Base-by-base conservation (phyloP, 2,888 invertebrate genomes). In the Pecten maximus region DNA sequence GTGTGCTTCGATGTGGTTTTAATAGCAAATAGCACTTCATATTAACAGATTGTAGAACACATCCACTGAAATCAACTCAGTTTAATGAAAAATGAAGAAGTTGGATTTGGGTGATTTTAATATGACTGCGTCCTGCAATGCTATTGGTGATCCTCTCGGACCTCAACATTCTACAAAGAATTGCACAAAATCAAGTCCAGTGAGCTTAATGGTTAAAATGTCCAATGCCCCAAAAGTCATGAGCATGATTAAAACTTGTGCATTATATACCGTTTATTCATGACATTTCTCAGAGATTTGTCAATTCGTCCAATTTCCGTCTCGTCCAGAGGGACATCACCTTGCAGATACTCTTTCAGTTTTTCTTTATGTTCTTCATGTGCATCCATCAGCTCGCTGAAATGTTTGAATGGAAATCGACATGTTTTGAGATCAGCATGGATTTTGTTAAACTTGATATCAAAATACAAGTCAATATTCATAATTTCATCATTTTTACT, bases 241-340 rank as follows among this genome's bases (percentile, higher is more conserved):
- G 60, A 2, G 12, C 2, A 15, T 28, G 74, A 74, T 88, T 86
- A 90, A 86, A 90, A 90, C 40, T 90, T 91, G 28, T 90, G 89
- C 91, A 92, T 91, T 2, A 92, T 87, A 48, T 90, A 90, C 60
- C 91, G 44, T 74, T 89, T 92, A 54, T 90, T 91, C 93, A 94
- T 94, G 40, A 94, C 92, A 88, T 92, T 93, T 87, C 93, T 87
- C 35, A 94, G 28, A 35, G 93, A 91, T 89, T 91, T 93, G 91
- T 93, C 92, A 88, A 94, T 94, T 39, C 94, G 89, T 10, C 94
- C 94, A 3, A 94, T 90, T 88, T 92, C 92, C 10, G 94, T 94
- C 0, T 93, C 88, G n/a, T 93, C 93, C 15, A 94, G 23, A 4
- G 93, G 93, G 15, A 91, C 88, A 15, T 91, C 91, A 2, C 89